Conservation (phyloP, 2,113 vertebrate genomes). For the Anas platyrhynchos region DNA sequence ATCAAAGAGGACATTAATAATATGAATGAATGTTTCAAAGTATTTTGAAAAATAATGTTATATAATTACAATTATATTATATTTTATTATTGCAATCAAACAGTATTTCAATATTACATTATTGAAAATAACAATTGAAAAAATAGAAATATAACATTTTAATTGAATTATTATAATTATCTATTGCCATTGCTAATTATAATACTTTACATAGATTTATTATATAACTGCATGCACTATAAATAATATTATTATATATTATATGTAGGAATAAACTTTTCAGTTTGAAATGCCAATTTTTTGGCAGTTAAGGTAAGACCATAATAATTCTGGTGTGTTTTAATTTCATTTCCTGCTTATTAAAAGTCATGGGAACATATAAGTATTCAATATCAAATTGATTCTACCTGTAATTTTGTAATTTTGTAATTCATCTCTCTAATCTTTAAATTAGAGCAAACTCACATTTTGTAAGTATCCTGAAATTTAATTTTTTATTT, state of each 20-base stretch:
- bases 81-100: not conserved
- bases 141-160: not conserved
- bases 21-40: not conserved
- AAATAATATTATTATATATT: not conserved
- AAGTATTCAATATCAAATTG: not conserved
- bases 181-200: not conserved
- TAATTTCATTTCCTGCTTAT: not conserved
- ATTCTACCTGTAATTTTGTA: not conserved
- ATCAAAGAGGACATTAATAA: not conserved
- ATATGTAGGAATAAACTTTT: not conserved
- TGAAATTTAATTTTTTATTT: not conserved
- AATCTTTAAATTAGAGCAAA: not conserved
- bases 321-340: not conserved
- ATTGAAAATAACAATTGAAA: not conserved
- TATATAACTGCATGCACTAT: not conserved
- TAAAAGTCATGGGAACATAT: not conserved
- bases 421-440: not conserved
- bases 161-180: not conserved
- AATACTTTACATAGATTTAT: not conserved
- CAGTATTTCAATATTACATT: not conserved
- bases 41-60: not conserved
- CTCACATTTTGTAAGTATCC: not conserved
- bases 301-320: not conserved
- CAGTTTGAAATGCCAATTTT: not conserved
- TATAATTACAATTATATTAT: not conserved